These are phyloP conservation scores for Drosophila anceps DNA, from an alignment of 2,888 invertebrate species.

Conservation along the genomic window DNA sequence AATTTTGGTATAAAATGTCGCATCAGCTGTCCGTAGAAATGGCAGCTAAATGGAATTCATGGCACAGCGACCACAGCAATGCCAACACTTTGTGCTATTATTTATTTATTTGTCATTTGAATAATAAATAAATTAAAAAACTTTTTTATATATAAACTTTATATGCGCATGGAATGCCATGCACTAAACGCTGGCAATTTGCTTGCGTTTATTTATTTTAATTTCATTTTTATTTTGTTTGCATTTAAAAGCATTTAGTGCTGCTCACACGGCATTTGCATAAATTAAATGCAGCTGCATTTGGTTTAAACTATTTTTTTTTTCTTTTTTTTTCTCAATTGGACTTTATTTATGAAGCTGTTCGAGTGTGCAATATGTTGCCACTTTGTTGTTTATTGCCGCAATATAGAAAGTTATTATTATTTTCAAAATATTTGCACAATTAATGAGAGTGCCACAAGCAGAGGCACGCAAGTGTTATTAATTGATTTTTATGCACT, in stretches of 20 bases:
- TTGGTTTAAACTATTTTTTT: neutral
- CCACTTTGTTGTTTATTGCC: slow-evolving; percentile 59
- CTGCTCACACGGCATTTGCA: slow-evolving; percentile 61
- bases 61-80: slow-evolving; percentile 40
- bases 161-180: neutral
- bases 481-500: neutral
- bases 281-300: slow-evolving; percentile 63
- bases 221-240: slow-evolving; percentile 22
- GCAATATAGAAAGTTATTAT: slow-evolving; percentile 34
- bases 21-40: slow-evolving; percentile 30
- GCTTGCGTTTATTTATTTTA: slow-evolving; percentile 47
- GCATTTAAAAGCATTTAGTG: slow-evolving; percentile 50
- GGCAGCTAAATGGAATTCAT: slow-evolving; percentile 37
- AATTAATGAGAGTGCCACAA: slow-evolving; percentile 27
- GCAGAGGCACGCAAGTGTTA: neutral
- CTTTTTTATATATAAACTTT: slow-evolving; percentile 3
- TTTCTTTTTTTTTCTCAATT: slow-evolving; percentile 2
- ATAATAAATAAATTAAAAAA: slow-evolving; percentile 47
- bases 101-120: slow-evolving; percentile 69
- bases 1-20: slow-evolving; percentile 14
- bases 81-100: slow-evolving; percentile 58
- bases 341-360: slow-evolving; percentile 57
- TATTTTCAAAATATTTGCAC: slow-evolving; percentile 40
- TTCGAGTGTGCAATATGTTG: slow-evolving; percentile 62
- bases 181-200: slow-evolving; percentile 35